These are phyloP conservation scores for Acutogordius australiensis DNA, from an alignment of 2,888 invertebrate genomes.

Conservation along the genomic window DNA sequence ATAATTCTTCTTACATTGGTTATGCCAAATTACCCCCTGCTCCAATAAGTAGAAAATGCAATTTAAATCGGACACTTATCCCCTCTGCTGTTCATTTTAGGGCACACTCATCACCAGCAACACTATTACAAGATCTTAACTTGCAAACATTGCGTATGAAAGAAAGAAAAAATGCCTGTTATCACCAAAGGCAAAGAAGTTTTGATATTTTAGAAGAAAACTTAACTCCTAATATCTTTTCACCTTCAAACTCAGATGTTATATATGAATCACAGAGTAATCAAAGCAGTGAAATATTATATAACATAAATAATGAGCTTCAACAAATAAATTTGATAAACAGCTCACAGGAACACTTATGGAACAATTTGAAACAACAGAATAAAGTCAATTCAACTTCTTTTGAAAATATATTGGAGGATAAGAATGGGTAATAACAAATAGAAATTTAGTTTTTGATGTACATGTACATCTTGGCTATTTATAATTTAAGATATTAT, in stretches of 20 bases:
- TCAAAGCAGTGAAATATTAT: not conserved
- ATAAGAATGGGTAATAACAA: not conserved
- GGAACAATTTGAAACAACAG: not conserved
- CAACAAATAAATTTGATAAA: not conserved
- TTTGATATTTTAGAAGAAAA: conserved; percentile 11
- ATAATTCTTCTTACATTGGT: not conserved
- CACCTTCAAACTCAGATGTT: not conserved
- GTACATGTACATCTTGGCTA: too few relatives aligned
- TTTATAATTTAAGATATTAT: too few relatives aligned
- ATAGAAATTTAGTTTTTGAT: not conserved
- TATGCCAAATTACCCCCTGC: not conserved
- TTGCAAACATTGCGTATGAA: not conserved
- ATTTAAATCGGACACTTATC: not conserved
- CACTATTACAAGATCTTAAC: not conserved
- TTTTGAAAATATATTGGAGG: not conserved
- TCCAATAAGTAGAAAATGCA: not conserved
- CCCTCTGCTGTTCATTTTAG: not conserved
- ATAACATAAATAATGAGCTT: not conserved
- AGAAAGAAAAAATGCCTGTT: not conserved
- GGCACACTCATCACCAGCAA: conserved; percentile 10
- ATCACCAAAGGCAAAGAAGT: conserved; percentile 10
- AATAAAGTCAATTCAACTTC: not conserved
- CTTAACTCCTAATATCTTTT: not conserved
- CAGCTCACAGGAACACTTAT: not conserved
- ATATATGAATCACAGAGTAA: not conserved